Base-by-base conservation (phyloP, 2,888 invertebrate genomes). In the Buathra laborator region DNA sequence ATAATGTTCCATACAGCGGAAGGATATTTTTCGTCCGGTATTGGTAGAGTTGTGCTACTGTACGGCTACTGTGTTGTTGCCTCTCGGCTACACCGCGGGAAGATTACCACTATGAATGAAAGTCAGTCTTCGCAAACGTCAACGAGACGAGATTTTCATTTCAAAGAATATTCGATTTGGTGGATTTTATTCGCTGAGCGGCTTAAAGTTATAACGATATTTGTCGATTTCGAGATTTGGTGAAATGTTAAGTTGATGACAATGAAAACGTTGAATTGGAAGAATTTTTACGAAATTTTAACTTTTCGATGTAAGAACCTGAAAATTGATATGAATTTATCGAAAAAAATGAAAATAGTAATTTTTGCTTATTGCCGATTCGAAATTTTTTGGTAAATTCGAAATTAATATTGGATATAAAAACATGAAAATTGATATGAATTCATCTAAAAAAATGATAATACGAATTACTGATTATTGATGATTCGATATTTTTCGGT, bases 1-100 rank as follows among this genome's bases (percentile, higher is more conserved):
- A 83, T 79, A 84, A 86, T 86, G 71, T 78, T 67, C 67, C 75
- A 66, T 48, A 43, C 53, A 72, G 71, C 67, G 32, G 51, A 29
- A 71, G 83, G 59, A 82, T 81, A 67, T 81, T 66, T 75, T 72
- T 72, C 43, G 64, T 46, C 72, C 59, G 64, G 37, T 44, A 32
- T 16, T 16, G 37, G 16, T 29, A 16, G 14, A 59, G 16, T 43
- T n/a, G 46, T 64, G 81, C 81, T 66, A 82, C 82, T 62, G 77
- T 80, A 44, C 46, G 62, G 70, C 64, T 70, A 68, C 77, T 48
- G 84, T 78, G 29, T 29, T 62, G 48, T 29, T 75, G 46, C 48
- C 37, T 37, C 37, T 37, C 37, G 37, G 37, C 37, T 37, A 37
- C 9, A 9, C 37, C 37, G 37, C 37, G 37, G 37, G 6, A 37